A percentile compares a stretch with the other conserved stretches of the same genome.
phyloP scores from a whole-genome alignment of 2,113 vertebrate species.

The Carassius carassius region DNA sequence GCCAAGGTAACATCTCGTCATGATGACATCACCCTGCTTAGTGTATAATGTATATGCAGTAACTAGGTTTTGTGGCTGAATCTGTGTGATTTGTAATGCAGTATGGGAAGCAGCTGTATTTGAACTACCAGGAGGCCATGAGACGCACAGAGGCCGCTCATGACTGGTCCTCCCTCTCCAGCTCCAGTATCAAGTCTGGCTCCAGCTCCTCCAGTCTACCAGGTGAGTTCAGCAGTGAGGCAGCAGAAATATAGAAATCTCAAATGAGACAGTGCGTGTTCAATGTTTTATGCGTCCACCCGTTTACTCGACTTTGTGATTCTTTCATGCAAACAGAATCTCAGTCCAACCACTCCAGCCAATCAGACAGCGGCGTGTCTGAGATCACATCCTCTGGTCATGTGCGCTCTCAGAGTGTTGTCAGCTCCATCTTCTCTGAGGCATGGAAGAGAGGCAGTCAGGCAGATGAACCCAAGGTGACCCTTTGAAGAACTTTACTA shows the following conservation, averaged over 20 bases:
- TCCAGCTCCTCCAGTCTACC: constrained; percentile 97
- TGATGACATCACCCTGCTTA: not conserved
- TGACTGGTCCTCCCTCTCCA: constrained; percentile 96
- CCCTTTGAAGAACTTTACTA: not conserved
- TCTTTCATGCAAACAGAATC: constrained; percentile 78
- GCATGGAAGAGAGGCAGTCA: constrained; percentile 97
- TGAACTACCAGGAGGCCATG: constrained; percentile 94
- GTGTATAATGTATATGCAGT: not conserved
- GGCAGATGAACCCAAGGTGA: constrained; percentile 89
- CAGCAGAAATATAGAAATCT: not conserved
- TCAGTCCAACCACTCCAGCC: constrained; percentile 94
- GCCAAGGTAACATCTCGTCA: constrained; percentile 83
- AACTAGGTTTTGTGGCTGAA: not conserved
- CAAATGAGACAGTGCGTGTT: not conserved
- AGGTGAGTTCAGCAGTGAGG: constrained; percentile 74
- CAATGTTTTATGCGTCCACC: not conserved
- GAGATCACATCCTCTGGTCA: constrained; percentile 88
- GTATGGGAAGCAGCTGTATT: constrained; percentile 95
- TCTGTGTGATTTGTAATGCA: constrained; percentile 59
- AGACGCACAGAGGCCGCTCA: constrained; percentile 91
- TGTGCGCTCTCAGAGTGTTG: constrained; percentile 89
- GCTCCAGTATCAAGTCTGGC: constrained; percentile 96
- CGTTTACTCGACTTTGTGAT: not conserved
- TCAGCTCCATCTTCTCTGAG: constrained; percentile 98
- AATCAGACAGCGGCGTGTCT: constrained; percentile 96